Percentiles rank a stretch among this genome's conserved stretches.
These are phyloP conservation scores for Dreissena polymorpha DNA, from an alignment of 1,140 invertebrate genomes.

Conservation along the genomic window DNA sequence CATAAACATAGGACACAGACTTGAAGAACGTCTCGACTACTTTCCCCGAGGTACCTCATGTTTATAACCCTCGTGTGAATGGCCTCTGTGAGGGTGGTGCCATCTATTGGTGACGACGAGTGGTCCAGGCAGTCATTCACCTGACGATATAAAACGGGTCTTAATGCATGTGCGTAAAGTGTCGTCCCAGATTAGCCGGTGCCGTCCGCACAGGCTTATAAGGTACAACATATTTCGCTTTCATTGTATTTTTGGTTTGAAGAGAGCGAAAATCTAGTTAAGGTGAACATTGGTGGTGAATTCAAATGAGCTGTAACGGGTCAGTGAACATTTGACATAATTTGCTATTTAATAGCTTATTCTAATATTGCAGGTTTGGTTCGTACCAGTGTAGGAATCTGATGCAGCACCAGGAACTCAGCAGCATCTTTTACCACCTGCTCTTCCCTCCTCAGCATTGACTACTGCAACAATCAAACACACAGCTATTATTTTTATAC, in stretches of 20 bases:
- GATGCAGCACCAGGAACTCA: constrained; percentile 94
- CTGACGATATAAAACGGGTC: constrained; percentile 79
- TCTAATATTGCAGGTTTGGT: too few relatives aligned
- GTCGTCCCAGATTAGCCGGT: too few relatives aligned
- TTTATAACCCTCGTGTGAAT: constrained; percentile 96
- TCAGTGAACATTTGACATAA: too few relatives aligned
- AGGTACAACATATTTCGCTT: too few relatives aligned
- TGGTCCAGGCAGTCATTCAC: constrained; percentile 96
- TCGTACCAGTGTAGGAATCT: constrained; percentile 95
- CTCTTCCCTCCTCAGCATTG: constrained; percentile 87
- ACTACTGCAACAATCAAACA: constrained; percentile 21
- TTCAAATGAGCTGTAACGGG: too few relatives aligned
- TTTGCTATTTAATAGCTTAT: too few relatives aligned
- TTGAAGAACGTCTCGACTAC: constrained; percentile 88
- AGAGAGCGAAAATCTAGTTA: too few relatives aligned
- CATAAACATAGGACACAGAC: constrained; percentile 88
- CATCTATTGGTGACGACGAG: constrained; percentile 95
- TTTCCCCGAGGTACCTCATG: constrained; percentile 91
- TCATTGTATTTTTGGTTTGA: too few relatives aligned
- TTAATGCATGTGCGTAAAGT: too few relatives aligned
- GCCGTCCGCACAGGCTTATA: too few relatives aligned
- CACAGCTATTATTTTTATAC: too few relatives aligned
- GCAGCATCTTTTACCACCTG: constrained; percentile 96
- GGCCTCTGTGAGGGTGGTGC: constrained; percentile 94
- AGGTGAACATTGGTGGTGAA: too few relatives aligned